A percentile compares a stretch with the other conserved stretches of the same genome.
Conservation (phyloP, 2,113 vertebrate genomes). For the Glaucomys volans region DNA sequence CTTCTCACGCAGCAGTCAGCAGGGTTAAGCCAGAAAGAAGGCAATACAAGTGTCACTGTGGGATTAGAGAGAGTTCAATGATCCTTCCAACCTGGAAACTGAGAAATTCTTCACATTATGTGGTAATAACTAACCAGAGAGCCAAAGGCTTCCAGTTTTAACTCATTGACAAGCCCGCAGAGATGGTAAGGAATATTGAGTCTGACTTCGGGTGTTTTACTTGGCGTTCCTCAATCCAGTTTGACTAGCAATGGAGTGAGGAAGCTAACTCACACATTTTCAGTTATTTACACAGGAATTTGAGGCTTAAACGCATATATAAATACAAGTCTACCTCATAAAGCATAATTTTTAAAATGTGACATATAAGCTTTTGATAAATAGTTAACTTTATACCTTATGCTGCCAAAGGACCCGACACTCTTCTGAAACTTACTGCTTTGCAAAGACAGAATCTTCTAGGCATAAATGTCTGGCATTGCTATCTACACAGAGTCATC, state of each 20-base stretch:
- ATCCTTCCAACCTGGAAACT: neutral
- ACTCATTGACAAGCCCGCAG: neutral
- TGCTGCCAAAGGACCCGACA: neutral
- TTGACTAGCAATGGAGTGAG: neutral
- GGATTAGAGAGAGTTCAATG: neutral
- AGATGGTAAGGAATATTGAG: neutral
- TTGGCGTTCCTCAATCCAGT: neutral
- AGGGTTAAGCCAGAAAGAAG: neutral
- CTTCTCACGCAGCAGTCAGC: no score
- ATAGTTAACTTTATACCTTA: neutral
- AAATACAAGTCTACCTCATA: neutral
- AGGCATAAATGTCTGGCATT: neutral
- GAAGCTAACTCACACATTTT: neutral
- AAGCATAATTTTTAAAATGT: neutral
- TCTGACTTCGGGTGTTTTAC: neutral
- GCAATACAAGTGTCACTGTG: neutral
- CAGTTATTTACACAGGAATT: neutral
- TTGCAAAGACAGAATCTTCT: neutral
- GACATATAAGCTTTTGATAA: neutral
- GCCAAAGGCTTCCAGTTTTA: neutral
- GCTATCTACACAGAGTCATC: neutral
- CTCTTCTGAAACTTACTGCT: neutral
- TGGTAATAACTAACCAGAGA: neutral
- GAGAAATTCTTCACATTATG: no score
- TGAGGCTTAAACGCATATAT: neutral